Percentiles rank a stretch among this genome's conserved stretches.
phyloP scores from a whole-genome alignment of 2,888 invertebrate genomes.

The Patella pellucida region DNA sequence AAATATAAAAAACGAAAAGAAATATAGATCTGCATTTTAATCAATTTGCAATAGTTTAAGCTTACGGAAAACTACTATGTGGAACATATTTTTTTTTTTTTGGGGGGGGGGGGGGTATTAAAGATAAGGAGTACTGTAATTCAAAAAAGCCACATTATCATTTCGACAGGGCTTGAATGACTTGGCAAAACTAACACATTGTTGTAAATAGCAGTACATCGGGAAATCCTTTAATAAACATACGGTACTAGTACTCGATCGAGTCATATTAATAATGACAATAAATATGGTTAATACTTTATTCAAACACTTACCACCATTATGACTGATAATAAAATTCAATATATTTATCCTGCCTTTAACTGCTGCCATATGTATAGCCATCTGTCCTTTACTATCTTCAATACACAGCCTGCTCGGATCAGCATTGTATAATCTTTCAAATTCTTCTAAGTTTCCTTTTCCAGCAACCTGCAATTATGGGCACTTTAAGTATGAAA shows the following conservation, averaged over 20 bases:
- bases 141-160: too few relatives aligned
- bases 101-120: too few relatives aligned
- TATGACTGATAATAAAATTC: slow-evolving; percentile 81
- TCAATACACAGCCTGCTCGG: slow-evolving; percentile 79
- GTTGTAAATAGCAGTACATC: too few relatives aligned
- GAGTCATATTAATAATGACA: too few relatives aligned
- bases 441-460: slow-evolving; percentile 86
- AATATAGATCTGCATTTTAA: too few relatives aligned
- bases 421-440: slow-evolving; percentile 82
- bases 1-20: too few relatives aligned
- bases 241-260: not conserved
- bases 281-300: not conserved
- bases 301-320: slow-evolving; percentile 77
- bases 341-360: slow-evolving; percentile 83
- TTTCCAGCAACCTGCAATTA: slow-evolving; percentile 83
- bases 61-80: too few relatives aligned
- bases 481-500: too few relatives aligned
- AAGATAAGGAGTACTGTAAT: too few relatives aligned
- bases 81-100: too few relatives aligned
- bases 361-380: slow-evolving; percentile 85
- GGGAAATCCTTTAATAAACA: not conserved
- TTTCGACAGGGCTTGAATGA: too few relatives aligned
- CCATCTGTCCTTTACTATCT: slow-evolving; percentile 82
- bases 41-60: too few relatives aligned
- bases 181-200: not conserved